phyloP scores from a whole-genome alignment of 1,140 invertebrate species.

The Anadara kagoshimensis region DNA sequence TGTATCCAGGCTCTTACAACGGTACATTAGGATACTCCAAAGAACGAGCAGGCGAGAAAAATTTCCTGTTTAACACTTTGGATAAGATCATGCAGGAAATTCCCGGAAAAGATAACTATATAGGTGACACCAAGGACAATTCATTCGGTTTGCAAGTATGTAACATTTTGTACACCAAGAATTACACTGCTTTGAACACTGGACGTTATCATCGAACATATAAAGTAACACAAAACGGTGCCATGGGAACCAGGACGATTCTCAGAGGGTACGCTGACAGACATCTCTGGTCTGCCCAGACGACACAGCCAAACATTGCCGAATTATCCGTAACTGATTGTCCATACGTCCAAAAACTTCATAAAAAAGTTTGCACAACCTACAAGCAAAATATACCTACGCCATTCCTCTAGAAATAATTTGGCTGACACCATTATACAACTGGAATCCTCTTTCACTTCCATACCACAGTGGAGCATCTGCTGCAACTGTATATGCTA shows the following conservation, averaged over 20 bases:
- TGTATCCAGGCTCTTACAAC: background rate
- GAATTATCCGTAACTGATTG: slow-evolving; percentile 30
- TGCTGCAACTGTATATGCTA: too few relatives aligned
- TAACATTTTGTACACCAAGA: background rate
- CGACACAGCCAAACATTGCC: slow-evolving; percentile 41
- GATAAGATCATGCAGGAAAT: slow-evolving; percentile 50
- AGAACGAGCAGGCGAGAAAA: background rate
- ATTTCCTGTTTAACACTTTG: slow-evolving; percentile 8
- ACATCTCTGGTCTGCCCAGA: slow-evolving; percentile 55
- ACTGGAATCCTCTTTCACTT: slow-evolving; percentile 53
- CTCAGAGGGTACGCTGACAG: slow-evolving; percentile 53
- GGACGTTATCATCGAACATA: slow-evolving; percentile 52
- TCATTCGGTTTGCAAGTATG: slow-evolving; percentile 23
- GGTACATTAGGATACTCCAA: too few relatives aligned
- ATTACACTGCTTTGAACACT: slow-evolving; percentile 22
- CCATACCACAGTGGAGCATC: background rate
- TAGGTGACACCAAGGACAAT: slow-evolving; percentile 24
- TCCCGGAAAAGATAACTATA: slow-evolving; percentile 46
- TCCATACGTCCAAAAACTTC: slow-evolving; percentile 1
- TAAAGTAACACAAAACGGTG: slow-evolving; percentile 40
- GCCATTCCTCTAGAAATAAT: slow-evolving; percentile 56
- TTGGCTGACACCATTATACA: slow-evolving; percentile 48
- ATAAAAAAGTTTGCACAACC: slow-evolving; percentile 24
- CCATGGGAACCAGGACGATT: slow-evolving; percentile 43
- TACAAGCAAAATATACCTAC: slow-evolving; percentile 41